Conservation (phyloP, 2,888 invertebrate species). For the Acanthosepion esculentum region DNA sequence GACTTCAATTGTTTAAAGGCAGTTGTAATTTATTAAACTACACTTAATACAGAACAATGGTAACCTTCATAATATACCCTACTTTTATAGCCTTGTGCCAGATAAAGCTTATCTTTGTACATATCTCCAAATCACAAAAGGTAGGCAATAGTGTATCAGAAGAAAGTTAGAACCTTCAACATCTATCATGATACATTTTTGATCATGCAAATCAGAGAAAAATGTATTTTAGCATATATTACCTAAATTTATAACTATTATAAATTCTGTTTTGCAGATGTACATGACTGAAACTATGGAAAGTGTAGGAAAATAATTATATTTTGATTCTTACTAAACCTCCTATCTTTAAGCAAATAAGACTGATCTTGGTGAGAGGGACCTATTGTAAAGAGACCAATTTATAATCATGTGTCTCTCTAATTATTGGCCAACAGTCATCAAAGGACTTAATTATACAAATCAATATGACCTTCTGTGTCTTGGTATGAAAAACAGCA, state of each 20-base stretch:
- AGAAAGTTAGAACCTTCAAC: no score
- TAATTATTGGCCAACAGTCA: not conserved
- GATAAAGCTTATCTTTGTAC: no score
- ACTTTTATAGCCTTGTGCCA: no score
- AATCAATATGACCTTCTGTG: not conserved
- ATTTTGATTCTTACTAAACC: not conserved
- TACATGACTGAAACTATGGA: not conserved
- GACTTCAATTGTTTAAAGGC: no score
- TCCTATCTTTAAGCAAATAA: not conserved
- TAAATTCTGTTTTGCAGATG: not conserved
- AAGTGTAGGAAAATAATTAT: not conserved
- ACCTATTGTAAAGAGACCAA: not conserved
- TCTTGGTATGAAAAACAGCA: constrained; percentile 7
- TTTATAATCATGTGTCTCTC: not conserved
- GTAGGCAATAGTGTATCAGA: no score
- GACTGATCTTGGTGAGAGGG: not conserved
- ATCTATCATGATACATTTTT: no score
- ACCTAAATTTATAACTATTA: not conserved
- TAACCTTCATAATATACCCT: no score
- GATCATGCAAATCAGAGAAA: no score
- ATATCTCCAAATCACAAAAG: no score
- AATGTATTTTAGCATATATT: no score
- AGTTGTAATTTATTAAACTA: no score
- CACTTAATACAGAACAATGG: no score
- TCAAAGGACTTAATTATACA: constrained; percentile 9